Percentiles rank a stretch among this genome's conserved stretches.
phyloP scores from a whole-genome alignment of 2,797 vertebrate genomes.

The Xenops minutus region DNA sequence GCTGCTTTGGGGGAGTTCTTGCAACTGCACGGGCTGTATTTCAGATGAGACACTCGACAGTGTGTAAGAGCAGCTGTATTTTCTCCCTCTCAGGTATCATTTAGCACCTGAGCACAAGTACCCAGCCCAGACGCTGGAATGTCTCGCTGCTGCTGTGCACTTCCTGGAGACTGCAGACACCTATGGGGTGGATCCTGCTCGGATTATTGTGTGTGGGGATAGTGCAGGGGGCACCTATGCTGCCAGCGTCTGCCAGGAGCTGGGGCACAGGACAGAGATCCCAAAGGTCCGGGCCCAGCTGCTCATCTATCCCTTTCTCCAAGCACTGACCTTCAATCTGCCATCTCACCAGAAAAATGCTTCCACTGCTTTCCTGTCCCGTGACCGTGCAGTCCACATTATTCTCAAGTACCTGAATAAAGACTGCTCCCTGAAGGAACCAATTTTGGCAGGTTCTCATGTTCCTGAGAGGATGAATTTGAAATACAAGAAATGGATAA shows the following conservation, averaged over 20 bases:
- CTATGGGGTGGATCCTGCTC: not conserved
- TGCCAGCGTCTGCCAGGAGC: not conserved
- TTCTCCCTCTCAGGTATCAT: not conserved
- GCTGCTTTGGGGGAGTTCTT: not conserved
- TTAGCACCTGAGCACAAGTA: slow-evolving; percentile 4
- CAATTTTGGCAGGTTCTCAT: not conserved
- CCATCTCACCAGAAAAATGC: slow-evolving; percentile 41
- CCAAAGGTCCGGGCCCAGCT: slow-evolving; percentile 29
- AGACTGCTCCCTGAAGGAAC: not conserved
- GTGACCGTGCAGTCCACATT: not conserved
- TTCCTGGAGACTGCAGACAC: not conserved
- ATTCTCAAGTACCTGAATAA: slow-evolving; percentile 20
- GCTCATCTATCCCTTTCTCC: slow-evolving; percentile 16
- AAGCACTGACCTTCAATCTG: not conserved
- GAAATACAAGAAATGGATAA: slow-evolving; percentile 17
- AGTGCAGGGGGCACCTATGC: not conserved
- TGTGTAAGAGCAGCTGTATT: not conserved
- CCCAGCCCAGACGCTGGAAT: not conserved
- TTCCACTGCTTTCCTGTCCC: not conserved
- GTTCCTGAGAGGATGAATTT: not conserved
- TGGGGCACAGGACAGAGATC: not conserved
- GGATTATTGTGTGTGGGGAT: not conserved
- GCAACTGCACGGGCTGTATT: not conserved
- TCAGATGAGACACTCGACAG: not conserved
- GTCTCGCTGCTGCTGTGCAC: not conserved